Conservation (phyloP, 2,888 invertebrate species). For the Aleiodes leptofemur region DNA sequence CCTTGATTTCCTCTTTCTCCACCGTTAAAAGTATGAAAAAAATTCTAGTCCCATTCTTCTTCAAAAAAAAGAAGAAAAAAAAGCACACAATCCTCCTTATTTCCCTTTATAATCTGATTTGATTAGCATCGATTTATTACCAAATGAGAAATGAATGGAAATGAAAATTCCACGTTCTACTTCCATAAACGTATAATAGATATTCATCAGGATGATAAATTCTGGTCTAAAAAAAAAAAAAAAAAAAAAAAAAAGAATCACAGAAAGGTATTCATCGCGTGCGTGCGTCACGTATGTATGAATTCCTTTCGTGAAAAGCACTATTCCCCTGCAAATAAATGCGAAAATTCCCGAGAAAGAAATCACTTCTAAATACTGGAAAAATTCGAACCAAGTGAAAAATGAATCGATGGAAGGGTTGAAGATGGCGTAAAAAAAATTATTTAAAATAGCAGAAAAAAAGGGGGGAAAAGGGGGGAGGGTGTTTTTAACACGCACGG, state of each 20-base stretch:
- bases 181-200: constrained; percentile 16
- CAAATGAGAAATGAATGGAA: constrained; percentile 33
- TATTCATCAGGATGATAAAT: constrained; percentile 28
- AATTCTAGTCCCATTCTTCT: background rate
- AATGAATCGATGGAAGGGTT: no score
- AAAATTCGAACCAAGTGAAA: no score
- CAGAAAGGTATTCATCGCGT: constrained; percentile 22
- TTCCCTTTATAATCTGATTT: constrained; percentile 33
- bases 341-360: no score
- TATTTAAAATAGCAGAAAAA: constrained; percentile 34
- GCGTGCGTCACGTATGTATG: constrained; percentile 21
- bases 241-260: no score
- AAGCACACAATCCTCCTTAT: constrained; percentile 8
- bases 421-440: background rate
- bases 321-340: background rate
- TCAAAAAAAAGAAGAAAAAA: background rate
- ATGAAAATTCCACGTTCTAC: constrained; percentile 37
- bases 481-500: constrained; percentile 43
- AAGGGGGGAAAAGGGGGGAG: constrained; percentile 18
- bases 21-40: constrained; percentile 11
- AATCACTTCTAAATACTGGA: no score
- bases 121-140: constrained; percentile 37
- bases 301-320: constrained; percentile 4
- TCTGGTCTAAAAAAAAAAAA: constrained; percentile 5
- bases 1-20: background rate